These are phyloP conservation scores for Geotrypetes seraphini DNA, from an alignment of 2,797 vertebrate genomes.

Conservation along the genomic window DNA sequence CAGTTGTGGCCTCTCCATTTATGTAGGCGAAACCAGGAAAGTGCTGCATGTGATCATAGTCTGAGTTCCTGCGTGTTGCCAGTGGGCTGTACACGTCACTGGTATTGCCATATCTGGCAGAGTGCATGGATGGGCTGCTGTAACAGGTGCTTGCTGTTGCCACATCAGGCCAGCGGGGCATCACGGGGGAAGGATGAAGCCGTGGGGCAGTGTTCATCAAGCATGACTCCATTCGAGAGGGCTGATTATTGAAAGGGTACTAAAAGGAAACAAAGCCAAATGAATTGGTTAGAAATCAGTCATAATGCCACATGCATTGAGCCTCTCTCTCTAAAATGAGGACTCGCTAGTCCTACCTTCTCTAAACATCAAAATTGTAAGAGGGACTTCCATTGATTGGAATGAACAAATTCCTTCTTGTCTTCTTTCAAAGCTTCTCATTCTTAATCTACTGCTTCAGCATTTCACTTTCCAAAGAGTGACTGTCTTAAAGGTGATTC, in stretches of 20 bases:
- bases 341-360: too few species aligned
- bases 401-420: too few species aligned
- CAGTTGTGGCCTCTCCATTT: constrained; percentile 90
- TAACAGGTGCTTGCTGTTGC: constrained; percentile 86
- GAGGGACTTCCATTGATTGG: too few species aligned
- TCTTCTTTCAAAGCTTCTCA: too few species aligned
- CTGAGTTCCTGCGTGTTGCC: constrained; percentile 85
- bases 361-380: too few species aligned
- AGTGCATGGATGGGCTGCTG: constrained; percentile 84
- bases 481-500: too few species aligned
- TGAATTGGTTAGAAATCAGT: background rate
- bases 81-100: constrained; percentile 88
- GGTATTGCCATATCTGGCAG: constrained; percentile 77
- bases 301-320: too few species aligned
- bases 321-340: too few species aligned
- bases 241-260: constrained; percentile 90
- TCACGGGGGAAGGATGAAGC: constrained; percentile 80
- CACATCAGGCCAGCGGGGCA: constrained; percentile 90
- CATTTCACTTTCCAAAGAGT: too few species aligned
- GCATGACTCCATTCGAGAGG: constrained; percentile 93
- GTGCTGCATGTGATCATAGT: constrained; percentile 97
- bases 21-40: constrained; percentile 97
- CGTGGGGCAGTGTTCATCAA: constrained; percentile 85
- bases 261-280: constrained; percentile 39
- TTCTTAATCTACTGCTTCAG: too few species aligned